Conservation (phyloP, 1,140 invertebrate genomes). For the Trachymyrmex septentrionalis region DNA sequence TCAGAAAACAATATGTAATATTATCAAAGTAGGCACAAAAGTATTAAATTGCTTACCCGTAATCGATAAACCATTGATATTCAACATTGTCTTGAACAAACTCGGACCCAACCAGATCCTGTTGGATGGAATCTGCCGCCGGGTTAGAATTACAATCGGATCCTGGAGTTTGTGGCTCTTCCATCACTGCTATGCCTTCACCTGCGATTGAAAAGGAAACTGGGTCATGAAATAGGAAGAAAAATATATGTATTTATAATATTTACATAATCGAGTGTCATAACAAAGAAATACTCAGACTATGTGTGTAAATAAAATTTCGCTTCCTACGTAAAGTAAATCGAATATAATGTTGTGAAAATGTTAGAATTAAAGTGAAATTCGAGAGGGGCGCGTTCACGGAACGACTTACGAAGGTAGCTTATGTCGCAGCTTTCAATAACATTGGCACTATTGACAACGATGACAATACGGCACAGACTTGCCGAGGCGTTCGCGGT, state of each 20-base stretch:
- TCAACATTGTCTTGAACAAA: constrained; percentile 96
- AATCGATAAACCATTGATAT: constrained; percentile 96
- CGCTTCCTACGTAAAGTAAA: background rate
- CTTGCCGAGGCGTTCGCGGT: background rate
- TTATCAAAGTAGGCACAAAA: constrained; percentile 15
- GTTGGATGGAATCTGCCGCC: constrained; percentile 82
- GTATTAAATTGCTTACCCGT: constrained; percentile 88
- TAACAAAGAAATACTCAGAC: background rate
- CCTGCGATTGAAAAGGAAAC: constrained; percentile 74
- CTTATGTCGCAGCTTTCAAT: background rate
- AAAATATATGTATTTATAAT: background rate
- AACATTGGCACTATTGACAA: background rate
- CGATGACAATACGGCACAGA: background rate
- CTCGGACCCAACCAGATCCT: constrained; percentile 87
- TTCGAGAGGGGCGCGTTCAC: background rate
- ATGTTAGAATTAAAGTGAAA: background rate
- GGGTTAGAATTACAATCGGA: constrained; percentile 89
- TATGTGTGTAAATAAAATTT: background rate
- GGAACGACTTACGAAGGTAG: constrained; percentile 6
- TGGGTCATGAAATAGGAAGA: background rate
- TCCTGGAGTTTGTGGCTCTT: constrained; percentile 87
- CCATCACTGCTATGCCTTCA: constrained; percentile 82
- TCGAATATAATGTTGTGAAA: background rate
- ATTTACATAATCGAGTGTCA: constrained; percentile 6
- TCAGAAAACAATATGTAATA: constrained; percentile 10